phyloP scores from a whole-genome alignment of 2,113 vertebrate genomes.

The Mormyrus iriodes region DNA sequence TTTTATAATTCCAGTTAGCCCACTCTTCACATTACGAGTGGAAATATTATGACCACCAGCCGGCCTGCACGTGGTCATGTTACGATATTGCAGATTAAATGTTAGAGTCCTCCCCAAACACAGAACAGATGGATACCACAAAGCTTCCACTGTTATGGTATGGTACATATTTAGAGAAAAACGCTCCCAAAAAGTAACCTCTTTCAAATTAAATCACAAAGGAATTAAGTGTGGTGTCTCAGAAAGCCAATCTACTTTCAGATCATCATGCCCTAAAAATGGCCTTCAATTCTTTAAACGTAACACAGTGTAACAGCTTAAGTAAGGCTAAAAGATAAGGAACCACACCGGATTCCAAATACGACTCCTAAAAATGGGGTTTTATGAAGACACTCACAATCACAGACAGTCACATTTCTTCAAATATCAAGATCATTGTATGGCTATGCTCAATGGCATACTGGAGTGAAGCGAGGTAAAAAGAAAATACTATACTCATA shows the following conservation, averaged over 20 bases:
- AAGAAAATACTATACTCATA: background rate
- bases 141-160: slow-evolving; percentile 37
- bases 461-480: background rate
- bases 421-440: background rate
- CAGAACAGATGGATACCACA: slow-evolving; percentile 33
- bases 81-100: slow-evolving; percentile 18
- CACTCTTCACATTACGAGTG: background rate
- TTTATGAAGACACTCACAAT: too few relatives aligned
- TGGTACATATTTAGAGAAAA: slow-evolving; percentile 32
- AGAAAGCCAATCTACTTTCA: slow-evolving; percentile 26
- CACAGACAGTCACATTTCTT: slow-evolving; percentile 3
- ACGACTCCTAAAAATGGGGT: background rate
- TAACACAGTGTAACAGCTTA: background rate
- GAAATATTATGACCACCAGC: background rate
- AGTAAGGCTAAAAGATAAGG: background rate
- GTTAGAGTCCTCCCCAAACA: slow-evolving; percentile 31
- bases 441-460: background rate
- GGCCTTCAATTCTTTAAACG: background rate
- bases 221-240: slow-evolving; percentile 29
- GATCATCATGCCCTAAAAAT: background rate
- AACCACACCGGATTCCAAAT: background rate
- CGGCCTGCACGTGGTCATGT: slow-evolving; percentile 28
- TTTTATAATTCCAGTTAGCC: background rate
- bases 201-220: slow-evolving; percentile 25
- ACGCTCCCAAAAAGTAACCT: slow-evolving; percentile 30